These are phyloP conservation scores for Drosophila flavopinicola DNA, from an alignment of 2,888 invertebrate genomes.

Conservation along the genomic window DNA sequence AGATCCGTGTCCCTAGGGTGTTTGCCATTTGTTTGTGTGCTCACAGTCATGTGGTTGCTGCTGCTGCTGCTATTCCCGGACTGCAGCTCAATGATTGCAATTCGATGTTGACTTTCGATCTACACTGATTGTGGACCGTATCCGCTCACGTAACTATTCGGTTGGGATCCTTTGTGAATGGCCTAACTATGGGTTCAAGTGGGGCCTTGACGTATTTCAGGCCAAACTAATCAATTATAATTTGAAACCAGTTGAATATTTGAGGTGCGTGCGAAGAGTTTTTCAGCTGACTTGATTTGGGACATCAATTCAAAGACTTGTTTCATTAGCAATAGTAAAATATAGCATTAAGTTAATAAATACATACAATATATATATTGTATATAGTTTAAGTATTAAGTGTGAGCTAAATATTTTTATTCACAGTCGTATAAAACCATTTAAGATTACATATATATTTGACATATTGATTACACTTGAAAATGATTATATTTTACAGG, in stretches of 20 bases:
- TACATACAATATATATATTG: too few species aligned
- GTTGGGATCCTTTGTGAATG: neutral
- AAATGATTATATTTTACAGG: too few species aligned
- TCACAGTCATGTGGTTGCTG: neutral
- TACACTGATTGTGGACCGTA: conserved; percentile 10
- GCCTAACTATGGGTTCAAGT: neutral
- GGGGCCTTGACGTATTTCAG: neutral
- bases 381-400: too few species aligned
- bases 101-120: conserved; percentile 19
- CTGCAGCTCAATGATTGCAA: neutral
- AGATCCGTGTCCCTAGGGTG: conserved; percentile 3
- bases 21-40: neutral
- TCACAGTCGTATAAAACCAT: too few species aligned
- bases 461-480: too few species aligned
- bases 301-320: too few species aligned
- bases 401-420: too few species aligned
- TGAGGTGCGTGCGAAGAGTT: neutral
- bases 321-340: too few species aligned
- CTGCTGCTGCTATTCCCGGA: neutral
- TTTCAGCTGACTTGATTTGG: neutral
- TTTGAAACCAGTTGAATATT: conserved; percentile 4
- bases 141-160: neutral
- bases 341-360: too few species aligned
- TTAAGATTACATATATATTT: too few species aligned
- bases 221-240: neutral